Evolutionary conservation across 2,888 invertebrate genomes (phyloP).

Genomic region (Tenthredo amoena): DNA sequence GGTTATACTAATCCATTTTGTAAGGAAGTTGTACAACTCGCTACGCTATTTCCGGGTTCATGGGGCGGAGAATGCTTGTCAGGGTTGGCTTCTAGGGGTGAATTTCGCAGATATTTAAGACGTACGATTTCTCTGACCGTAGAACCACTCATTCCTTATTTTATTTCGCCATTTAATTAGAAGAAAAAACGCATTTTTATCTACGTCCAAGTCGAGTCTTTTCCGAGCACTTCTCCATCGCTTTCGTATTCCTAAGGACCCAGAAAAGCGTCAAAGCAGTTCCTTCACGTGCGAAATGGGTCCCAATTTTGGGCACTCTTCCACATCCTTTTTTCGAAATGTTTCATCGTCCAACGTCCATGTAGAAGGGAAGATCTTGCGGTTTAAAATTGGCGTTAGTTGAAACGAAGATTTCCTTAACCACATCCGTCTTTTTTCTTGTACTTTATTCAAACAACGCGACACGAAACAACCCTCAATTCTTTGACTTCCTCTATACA

Average conservation of each 20-base stretch:
- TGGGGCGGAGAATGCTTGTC: background rate
- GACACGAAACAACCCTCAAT: conserved; percentile 40
- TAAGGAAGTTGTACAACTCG: background rate
- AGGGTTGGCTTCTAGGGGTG: background rate
- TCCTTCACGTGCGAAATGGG: background rate
- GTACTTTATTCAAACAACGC: conserved; percentile 32
- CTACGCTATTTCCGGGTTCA: background rate
- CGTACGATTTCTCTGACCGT: background rate
- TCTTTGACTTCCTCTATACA: conserved; percentile 35
- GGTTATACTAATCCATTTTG: conserved; percentile 16
- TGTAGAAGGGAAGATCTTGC: background rate
- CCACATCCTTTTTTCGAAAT: background rate
- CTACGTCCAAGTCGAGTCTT: background rate
- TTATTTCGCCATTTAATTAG: background rate
- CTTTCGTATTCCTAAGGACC: background rate
- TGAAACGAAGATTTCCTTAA: conserved; percentile 31
- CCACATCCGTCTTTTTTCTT: conserved; percentile 35
- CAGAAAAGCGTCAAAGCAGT: background rate
- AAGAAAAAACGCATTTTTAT: background rate
- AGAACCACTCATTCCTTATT: background rate
- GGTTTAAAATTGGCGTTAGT: background rate
- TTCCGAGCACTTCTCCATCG: background rate
- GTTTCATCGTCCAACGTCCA: background rate
- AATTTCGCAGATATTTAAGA: background rate
- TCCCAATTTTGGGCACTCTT: background rate